phyloP scores from a whole-genome alignment of 2,113 vertebrate species.

The Rhinogobius similis region DNA sequence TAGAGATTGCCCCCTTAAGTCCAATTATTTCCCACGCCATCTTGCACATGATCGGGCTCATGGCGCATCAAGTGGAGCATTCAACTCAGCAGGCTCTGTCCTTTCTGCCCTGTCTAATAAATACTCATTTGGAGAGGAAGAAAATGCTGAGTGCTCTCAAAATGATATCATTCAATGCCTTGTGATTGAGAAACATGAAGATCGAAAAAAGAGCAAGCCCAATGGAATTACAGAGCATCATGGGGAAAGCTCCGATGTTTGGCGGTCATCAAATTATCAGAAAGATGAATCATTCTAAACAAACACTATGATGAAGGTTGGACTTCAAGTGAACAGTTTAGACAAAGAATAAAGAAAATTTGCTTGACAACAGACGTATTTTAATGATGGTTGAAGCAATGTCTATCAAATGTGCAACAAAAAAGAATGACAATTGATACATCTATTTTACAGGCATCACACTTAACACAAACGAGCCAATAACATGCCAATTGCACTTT shows the following conservation, averaged over 20 bases:
- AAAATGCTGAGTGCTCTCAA: slow-evolving; percentile 30
- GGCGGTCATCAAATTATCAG: too few species aligned
- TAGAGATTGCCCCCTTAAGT: slow-evolving; percentile 52
- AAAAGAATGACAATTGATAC: too few species aligned
- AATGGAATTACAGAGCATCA: not conserved
- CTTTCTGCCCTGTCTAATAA: slow-evolving; percentile 46
- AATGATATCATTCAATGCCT: slow-evolving; percentile 3
- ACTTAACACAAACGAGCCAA: too few species aligned
- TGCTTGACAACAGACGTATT: too few species aligned
- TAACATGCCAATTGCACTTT: too few species aligned
- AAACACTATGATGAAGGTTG: too few species aligned
- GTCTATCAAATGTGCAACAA: too few species aligned
- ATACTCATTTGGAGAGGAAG: slow-evolving; percentile 21
- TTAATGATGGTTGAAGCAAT: too few species aligned
- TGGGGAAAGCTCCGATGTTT: not conserved
- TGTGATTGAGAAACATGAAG: not conserved
- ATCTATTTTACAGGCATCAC: too few species aligned
- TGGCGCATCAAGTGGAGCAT: slow-evolving; percentile 43
- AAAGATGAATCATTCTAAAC: too few species aligned
- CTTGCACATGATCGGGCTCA: slow-evolving; percentile 35
- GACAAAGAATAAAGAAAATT: too few species aligned
- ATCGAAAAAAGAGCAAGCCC: not conserved
- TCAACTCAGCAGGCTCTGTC: slow-evolving; percentile 37
- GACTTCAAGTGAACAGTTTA: too few species aligned
- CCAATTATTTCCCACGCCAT: slow-evolving; percentile 52